These are phyloP conservation scores for Dasypolia templi DNA, from an alignment of 2,888 invertebrate genomes.

Conservation along the genomic window DNA sequence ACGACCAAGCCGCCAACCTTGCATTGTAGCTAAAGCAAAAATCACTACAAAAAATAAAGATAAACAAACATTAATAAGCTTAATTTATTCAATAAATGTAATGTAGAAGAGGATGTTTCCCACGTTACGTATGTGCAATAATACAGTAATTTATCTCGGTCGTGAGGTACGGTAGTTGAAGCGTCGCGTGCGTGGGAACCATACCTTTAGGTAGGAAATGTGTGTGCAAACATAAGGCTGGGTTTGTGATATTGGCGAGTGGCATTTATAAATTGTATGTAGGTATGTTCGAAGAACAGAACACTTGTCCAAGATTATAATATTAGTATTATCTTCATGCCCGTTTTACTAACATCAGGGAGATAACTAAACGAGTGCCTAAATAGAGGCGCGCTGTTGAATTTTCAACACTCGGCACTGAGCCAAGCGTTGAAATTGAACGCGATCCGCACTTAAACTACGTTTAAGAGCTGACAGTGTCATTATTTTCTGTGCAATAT, in stretches of 20 bases:
- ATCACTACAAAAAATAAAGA: neutral
- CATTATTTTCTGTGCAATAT: too few species aligned
- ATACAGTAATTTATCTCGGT: conserved; percentile 28
- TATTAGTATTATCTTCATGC: too few species aligned
- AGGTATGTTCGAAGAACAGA: neutral
- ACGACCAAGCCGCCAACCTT: neutral
- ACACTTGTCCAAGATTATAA: neutral
- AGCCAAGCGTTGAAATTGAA: too few species aligned
- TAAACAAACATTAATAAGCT: neutral
- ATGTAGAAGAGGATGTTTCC: conserved; percentile 14
- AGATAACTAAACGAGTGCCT: too few species aligned
- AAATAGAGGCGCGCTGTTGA: too few species aligned
- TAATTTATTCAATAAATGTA: conserved; percentile 8
- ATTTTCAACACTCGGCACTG: too few species aligned
- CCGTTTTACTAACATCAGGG: too few species aligned
- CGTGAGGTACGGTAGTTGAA: conserved; percentile 17
- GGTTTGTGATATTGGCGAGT: conserved; percentile 16
- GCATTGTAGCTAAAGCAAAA: neutral
- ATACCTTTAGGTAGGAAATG: conserved; percentile 39
- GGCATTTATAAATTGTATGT: neutral
- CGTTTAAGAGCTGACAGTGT: too few species aligned
- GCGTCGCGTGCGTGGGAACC: conserved; percentile 37
- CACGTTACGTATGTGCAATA: neutral
- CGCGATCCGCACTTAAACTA: too few species aligned
- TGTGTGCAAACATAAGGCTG: conserved; percentile 11